Conservation (phyloP, 2,113 vertebrate genomes). For the Phalacrocorax pelagicus region DNA sequence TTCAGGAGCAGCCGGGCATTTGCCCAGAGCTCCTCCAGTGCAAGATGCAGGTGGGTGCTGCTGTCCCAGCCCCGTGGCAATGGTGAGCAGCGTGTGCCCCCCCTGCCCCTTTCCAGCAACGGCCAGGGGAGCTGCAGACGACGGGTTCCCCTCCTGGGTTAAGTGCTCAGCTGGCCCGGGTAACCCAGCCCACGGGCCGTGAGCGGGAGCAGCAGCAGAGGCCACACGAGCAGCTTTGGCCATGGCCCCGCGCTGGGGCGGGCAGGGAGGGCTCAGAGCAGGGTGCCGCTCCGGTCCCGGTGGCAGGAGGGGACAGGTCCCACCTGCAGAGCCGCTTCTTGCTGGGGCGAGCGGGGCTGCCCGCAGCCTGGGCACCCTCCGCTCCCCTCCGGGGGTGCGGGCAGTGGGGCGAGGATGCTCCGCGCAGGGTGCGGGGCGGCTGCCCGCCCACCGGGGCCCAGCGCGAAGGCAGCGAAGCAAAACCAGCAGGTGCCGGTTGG, state of each 20-base stretch:
- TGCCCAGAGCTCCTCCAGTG: neutral
- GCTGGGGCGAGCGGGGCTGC: neutral
- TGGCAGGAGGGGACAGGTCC: neutral
- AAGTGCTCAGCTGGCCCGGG: neutral
- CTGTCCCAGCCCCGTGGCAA: neutral
- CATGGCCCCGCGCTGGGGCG: neutral
- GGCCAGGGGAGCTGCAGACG: neutral
- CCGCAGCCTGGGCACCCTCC: neutral
- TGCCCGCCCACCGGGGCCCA: too few relatives aligned
- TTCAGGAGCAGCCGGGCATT: too few relatives aligned
- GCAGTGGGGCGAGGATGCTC: neutral
- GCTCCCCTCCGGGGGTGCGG: neutral
- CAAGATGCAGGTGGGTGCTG: neutral
- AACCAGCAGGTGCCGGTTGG: neutral
- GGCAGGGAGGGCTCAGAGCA: neutral
- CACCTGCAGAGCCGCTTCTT: neutral
- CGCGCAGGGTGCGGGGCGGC: rapidly evolving
- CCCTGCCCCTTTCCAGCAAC: neutral
- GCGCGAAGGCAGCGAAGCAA: neutral
- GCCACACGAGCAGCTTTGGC: neutral
- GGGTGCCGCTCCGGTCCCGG: neutral
- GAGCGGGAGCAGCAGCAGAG: neutral
- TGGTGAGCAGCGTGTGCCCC: neutral
- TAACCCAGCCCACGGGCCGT: rapidly evolving
- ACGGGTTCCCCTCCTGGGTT: neutral